Conservation (phyloP, 2,797 vertebrate species). For the Triplophysa yarkandensis region DNA sequence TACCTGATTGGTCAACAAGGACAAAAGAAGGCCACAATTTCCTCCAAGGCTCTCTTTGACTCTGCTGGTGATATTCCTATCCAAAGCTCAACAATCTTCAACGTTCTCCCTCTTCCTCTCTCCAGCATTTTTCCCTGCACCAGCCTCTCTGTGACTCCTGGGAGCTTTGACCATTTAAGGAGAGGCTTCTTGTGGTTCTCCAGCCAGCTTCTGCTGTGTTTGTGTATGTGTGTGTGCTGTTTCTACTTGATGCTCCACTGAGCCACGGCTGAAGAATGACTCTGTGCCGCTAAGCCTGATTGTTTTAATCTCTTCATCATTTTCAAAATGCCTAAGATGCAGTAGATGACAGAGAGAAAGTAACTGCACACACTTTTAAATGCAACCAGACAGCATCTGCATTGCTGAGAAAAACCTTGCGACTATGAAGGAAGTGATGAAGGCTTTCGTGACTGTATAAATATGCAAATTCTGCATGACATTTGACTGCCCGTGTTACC, state of each 20-base stretch:
- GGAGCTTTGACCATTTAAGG: slow-evolving; percentile 99
- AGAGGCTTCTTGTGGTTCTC: slow-evolving; percentile 91
- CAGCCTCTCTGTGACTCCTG: slow-evolving; percentile 95
- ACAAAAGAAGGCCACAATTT: slow-evolving; percentile 64
- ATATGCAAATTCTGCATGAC: slow-evolving; percentile 8
- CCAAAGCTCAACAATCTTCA: slow-evolving; percentile 83
- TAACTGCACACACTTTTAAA: neutral
- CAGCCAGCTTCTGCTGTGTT: slow-evolving; percentile 69
- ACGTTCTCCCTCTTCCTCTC: slow-evolving; percentile 78
- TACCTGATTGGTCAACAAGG: slow-evolving; percentile 84
- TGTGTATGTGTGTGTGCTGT: slow-evolving; percentile 29
- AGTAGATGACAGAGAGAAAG: neutral
- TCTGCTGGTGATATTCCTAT: slow-evolving; percentile 75
- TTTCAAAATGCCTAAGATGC: slow-evolving; percentile 35
- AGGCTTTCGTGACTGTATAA: neutral
- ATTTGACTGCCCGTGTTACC: neutral
- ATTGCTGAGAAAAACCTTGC: neutral
- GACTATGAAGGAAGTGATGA: slow-evolving; percentile 26
- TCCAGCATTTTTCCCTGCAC: slow-evolving; percentile 82
- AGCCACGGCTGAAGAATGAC: slow-evolving; percentile 45
- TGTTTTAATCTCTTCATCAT: slow-evolving; percentile 51
- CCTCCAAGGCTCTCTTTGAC: slow-evolving; percentile 75
- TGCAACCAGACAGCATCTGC: neutral
- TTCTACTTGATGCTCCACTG: slow-evolving; percentile 41
- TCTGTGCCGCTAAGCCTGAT: slow-evolving; percentile 14